Percentiles rank a stretch among this genome's conserved stretches.
Evolutionary conservation across 1,140 invertebrate species (phyloP).

Genomic region (Drosophila novamexicana): DNA sequence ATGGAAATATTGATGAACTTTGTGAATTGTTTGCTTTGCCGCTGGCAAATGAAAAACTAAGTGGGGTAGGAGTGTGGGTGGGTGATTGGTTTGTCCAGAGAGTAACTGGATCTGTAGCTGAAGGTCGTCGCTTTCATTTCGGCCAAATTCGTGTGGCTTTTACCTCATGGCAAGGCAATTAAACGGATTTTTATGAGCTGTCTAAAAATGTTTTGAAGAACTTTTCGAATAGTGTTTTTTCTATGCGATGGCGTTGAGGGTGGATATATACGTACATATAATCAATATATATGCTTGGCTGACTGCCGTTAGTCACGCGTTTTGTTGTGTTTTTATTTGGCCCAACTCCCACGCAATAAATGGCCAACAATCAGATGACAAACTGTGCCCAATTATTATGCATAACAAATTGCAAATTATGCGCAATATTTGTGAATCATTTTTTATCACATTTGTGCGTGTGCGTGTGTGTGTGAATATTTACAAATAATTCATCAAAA

Average conservation of each 20-base stretch:
- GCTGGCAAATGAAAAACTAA: slow-evolving; percentile 2
- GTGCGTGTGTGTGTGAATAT: slow-evolving; percentile 19
- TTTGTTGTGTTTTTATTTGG: slow-evolving; percentile 7
- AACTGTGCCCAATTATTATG: slow-evolving; percentile 59
- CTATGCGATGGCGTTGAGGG: background rate
- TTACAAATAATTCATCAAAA: slow-evolving; percentile 71
- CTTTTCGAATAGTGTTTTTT: slow-evolving; percentile 24
- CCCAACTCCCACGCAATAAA: slow-evolving; percentile 41
- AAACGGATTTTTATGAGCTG: slow-evolving; percentile 51
- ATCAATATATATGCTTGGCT: slow-evolving; percentile 22
- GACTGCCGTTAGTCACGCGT: slow-evolving; percentile 9
- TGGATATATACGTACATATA: background rate
- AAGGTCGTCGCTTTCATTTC: slow-evolving; percentile 64
- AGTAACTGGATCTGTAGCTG: slow-evolving; percentile 14
- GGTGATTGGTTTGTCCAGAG: background rate
- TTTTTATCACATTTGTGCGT: slow-evolving; percentile 7
- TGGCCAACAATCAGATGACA: slow-evolving; percentile 34
- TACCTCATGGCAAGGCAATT: slow-evolving; percentile 34
- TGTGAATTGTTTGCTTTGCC: slow-evolving; percentile 26
- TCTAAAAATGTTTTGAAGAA: slow-evolving; percentile 7
- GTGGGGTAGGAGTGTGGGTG: background rate
- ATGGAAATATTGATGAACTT: slow-evolving; percentile 53
- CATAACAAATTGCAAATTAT: slow-evolving; percentile 59
- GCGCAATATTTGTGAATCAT: slow-evolving; percentile 69
- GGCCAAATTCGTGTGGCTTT: slow-evolving; percentile 25